Conservation (phyloP, 37 sponge, comb jelly and placozoan genomes). For the Petrosia ficiformis region DNA sequence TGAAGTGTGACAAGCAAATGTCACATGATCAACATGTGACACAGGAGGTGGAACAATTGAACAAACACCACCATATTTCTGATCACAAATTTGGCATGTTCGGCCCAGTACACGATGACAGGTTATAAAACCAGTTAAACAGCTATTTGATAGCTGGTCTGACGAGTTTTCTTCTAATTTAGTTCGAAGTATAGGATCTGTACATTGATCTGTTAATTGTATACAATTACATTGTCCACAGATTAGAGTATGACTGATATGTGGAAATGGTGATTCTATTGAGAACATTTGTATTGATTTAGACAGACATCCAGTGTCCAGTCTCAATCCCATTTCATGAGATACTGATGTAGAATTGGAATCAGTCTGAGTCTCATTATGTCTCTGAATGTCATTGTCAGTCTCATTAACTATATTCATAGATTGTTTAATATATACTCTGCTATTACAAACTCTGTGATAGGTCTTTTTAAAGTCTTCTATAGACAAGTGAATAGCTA, state of each 20-base stretch:
- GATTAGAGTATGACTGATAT: conserved; percentile 16
- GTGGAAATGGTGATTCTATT: conserved; percentile 1
- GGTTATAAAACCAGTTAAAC: neutral
- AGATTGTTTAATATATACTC: no score
- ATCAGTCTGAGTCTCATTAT: no score
- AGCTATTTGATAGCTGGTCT: neutral
- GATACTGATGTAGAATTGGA: neutral
- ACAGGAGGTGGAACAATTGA: neutral
- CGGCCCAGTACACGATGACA: neutral
- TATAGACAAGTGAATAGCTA: neutral
- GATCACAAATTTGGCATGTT: neutral
- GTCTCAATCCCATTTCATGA: neutral
- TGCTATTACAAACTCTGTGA: no score
- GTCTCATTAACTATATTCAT: no score
- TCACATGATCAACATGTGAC: conserved; percentile 37
- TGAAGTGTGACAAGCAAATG: conserved; percentile 16
- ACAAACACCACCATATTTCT: neutral
- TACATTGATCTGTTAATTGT: no score
- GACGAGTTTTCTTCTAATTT: neutral
- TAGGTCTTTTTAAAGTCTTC: neutral
- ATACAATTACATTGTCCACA: neutral
- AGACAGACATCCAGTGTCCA: neutral
- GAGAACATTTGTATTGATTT: neutral
- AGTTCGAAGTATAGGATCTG: no score
- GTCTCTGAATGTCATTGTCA: neutral